Conservation (phyloP, 2,797 vertebrate genomes). For the Ptychadena robeensis region DNA sequence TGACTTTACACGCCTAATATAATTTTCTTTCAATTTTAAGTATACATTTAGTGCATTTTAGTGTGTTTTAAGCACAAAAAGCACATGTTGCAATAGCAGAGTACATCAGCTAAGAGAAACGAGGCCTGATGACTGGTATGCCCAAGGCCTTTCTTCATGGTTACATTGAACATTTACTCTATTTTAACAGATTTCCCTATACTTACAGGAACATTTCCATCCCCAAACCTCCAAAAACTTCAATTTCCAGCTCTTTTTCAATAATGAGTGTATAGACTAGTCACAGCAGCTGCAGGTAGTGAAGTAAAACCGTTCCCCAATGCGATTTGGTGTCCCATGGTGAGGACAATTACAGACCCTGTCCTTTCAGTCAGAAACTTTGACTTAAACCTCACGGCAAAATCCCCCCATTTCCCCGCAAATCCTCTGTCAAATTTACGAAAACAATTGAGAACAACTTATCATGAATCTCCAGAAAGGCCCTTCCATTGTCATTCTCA, state of each 20-base stretch:
- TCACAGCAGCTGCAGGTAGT: conserved; percentile 21
- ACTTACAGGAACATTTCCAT: background rate
- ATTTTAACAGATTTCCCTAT: background rate
- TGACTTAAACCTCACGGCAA: conserved; percentile 58
- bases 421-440: conserved; percentile 62
- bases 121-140: background rate
- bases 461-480: conserved; percentile 75
- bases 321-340: conserved; percentile 45
- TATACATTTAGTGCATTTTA: no score
- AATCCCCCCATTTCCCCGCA: conserved; percentile 47
- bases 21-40: no score
- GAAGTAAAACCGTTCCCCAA: conserved; percentile 19
- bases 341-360: conserved; percentile 40
- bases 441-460: conserved; percentile 74
- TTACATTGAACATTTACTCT: background rate
- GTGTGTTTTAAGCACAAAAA: background rate
- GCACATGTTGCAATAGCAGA: background rate
- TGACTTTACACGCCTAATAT: no score
- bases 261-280: background rate
- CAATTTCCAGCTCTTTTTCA: background rate
- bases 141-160: background rate
- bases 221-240: background rate
- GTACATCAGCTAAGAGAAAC: background rate
- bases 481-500: conserved; percentile 68
- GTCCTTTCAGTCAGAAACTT: conserved; percentile 56